phyloP scores from a whole-genome alignment of 1,140 invertebrate species.

The Lasioglossum baleicum region DNA sequence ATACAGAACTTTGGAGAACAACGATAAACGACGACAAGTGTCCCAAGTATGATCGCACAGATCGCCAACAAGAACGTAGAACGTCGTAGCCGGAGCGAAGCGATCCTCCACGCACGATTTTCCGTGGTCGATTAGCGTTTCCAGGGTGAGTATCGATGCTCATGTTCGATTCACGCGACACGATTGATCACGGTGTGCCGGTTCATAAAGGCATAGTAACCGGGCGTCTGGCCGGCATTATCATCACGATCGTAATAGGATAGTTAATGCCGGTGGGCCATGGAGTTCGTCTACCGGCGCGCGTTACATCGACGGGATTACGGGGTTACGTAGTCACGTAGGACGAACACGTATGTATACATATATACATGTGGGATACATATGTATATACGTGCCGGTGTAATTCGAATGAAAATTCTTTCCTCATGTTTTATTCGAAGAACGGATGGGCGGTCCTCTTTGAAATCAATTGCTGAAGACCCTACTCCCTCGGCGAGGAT shows the following conservation, averaged over 20 bases:
- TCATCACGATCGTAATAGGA: background rate
- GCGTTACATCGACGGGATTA: background rate
- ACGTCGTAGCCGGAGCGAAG: no score
- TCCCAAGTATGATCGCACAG: no score
- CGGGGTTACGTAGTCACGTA: slow-evolving; percentile 19
- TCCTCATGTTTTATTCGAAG: slow-evolving; percentile 61
- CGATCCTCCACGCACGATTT: no score
- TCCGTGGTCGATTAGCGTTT: no score
- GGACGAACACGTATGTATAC: slow-evolving; percentile 24
- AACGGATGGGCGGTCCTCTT: slow-evolving; percentile 49
- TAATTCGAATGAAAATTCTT: slow-evolving; percentile 46
- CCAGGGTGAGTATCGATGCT: no score
- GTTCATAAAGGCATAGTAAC: background rate
- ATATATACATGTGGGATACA: background rate
- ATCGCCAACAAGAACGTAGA: no score
- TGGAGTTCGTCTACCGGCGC: background rate
- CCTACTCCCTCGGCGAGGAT: background rate
- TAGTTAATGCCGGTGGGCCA: background rate
- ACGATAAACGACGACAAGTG: no score
- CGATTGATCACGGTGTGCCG: background rate
- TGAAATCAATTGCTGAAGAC: slow-evolving; percentile 57
- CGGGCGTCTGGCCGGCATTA: background rate
- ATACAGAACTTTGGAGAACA: no score
- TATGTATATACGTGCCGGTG: slow-evolving; percentile 9
- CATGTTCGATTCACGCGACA: background rate